Base-by-base conservation (phyloP, 2,797 vertebrate species). In the Lithobates sylvaticus region DNA sequence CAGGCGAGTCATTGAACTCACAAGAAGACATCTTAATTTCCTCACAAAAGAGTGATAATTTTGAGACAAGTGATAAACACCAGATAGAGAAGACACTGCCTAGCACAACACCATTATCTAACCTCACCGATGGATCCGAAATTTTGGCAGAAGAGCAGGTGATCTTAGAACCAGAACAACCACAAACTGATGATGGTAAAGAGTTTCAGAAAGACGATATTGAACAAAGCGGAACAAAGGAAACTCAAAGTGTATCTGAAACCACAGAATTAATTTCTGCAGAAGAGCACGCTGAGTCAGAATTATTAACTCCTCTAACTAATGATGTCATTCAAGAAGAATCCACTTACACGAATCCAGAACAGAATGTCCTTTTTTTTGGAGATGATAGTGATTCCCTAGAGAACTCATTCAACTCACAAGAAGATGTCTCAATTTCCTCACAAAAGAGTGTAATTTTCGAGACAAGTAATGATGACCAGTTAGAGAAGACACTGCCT, bases 41-140 rank as follows among this genome's bases (percentile, higher is more conserved):
- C 34, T 86, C 74, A 6, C 50, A 70, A 39, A 39, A 39, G 26
- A 76, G 77, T 80, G 61, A 80, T 54, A 84, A 84, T 29, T 85
- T 86, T 72, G 90, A 90, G 36, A 88, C 85, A 36, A 91, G 87
- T 0, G 89, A 89, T 72, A 88, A 76, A 0, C 90, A 89, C 34
- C 88, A 89, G 1, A 68, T 92, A 3, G 91, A 93, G 84, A 91
- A 94, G 47, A 92, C 91, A 0, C 89, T 94, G 58, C 93, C 91
- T 0, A 92, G 94, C 54, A 89, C 87, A 80, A 93, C 92, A 0
- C 90, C 93, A 7, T 6, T 93, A 83, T 84, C 84, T 54, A 83
- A 91, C 65, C 90, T 90, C 0, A 0, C 42, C 0, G 83, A 42
- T 32, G 76, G 88, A 67, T 0, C 5, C 16, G 0, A 68, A 73